Conservation (phyloP, 1,140 invertebrate species). For the Drosophila ananassae region DNA sequence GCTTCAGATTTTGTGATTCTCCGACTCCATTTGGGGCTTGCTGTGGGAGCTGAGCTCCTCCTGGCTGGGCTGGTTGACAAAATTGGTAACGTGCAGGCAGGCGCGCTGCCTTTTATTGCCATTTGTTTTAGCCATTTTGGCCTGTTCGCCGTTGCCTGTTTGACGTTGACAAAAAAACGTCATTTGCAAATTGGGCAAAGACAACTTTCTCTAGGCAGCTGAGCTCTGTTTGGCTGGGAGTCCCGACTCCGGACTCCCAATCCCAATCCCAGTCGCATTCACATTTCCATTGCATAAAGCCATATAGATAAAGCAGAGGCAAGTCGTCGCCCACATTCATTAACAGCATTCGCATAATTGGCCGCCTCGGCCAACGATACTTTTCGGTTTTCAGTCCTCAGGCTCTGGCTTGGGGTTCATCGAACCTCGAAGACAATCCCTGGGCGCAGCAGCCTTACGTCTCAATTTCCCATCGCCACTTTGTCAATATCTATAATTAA, state of each 20-base stretch:
- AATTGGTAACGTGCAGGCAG: slow-evolving; percentile 75
- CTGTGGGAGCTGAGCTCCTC: slow-evolving; percentile 38
- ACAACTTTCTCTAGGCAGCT: slow-evolving; percentile 81
- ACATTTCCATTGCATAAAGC: slow-evolving; percentile 70
- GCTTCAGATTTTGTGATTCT: slow-evolving; percentile 26
- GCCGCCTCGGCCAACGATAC: slow-evolving; percentile 45
- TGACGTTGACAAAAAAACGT: slow-evolving; percentile 83
- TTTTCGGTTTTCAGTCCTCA: slow-evolving; percentile 7
- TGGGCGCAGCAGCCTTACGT: slow-evolving; percentile 60
- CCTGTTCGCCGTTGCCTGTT: slow-evolving; percentile 33
- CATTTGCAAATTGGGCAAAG: slow-evolving; percentile 82
- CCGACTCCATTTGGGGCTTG: slow-evolving; percentile 15
- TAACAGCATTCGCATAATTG: slow-evolving; percentile 79
- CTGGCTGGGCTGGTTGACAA: slow-evolving; percentile 54
- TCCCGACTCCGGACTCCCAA: slow-evolving; percentile 23
- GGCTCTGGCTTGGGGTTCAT: slow-evolving; percentile 40
- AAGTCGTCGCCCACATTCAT: slow-evolving; percentile 76
- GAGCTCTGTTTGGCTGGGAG: slow-evolving; percentile 16
- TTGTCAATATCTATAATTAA: slow-evolving; percentile 78
- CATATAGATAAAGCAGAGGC: slow-evolving; percentile 74
- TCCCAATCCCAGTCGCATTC: slow-evolving; percentile 53
- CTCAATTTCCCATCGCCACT: slow-evolving; percentile 70
- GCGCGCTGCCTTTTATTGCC: slow-evolving; percentile 79
- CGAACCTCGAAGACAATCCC: slow-evolving; percentile 60
- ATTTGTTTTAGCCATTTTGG: slow-evolving; percentile 61